A percentile compares a stretch with the other conserved stretches of the same genome.
Conservation (phyloP, 2,797 vertebrate genomes). For the Parauchenoglanis ngamensis region DNA sequence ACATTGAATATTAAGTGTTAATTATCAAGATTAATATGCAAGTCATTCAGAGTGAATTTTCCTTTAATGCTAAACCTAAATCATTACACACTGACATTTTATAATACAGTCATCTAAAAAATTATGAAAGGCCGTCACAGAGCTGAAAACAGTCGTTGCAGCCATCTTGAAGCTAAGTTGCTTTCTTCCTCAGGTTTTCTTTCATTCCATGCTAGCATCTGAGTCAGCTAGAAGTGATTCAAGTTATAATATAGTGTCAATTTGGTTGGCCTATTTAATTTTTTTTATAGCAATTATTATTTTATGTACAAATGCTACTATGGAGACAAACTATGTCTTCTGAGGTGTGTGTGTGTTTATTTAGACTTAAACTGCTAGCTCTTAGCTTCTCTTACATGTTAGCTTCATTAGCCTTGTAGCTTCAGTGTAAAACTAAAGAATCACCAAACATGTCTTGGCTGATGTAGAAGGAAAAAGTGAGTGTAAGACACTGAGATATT, state of each 20-base stretch:
- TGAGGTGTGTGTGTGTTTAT: not conserved
- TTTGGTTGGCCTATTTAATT: not conserved
- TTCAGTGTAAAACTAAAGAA: not conserved
- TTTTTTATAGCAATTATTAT: not conserved
- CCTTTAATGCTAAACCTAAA: conserved; percentile 10
- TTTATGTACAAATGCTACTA: conserved; percentile 1
- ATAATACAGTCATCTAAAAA: conserved; percentile 21
- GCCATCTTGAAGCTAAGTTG: not conserved
- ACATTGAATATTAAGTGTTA: not conserved
- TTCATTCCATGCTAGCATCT: not conserved
- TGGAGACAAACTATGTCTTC: not conserved
- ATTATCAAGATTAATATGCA: not conserved
- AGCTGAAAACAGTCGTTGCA: not conserved
- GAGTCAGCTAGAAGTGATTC: not conserved
- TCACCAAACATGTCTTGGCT: not conserved
- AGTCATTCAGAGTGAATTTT: not conserved
- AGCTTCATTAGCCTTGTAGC: not conserved
- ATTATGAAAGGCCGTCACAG: not conserved
- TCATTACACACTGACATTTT: conserved; percentile 3
- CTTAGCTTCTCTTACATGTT: not conserved
- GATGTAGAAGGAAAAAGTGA: not conserved
- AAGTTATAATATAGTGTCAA: not conserved
- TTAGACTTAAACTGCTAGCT: not conserved
- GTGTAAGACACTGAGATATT: not conserved
- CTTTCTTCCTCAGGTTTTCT: not conserved